phyloP scores from a whole-genome alignment of 2,888 invertebrate species.

The Amphipoea lucens region DNA sequence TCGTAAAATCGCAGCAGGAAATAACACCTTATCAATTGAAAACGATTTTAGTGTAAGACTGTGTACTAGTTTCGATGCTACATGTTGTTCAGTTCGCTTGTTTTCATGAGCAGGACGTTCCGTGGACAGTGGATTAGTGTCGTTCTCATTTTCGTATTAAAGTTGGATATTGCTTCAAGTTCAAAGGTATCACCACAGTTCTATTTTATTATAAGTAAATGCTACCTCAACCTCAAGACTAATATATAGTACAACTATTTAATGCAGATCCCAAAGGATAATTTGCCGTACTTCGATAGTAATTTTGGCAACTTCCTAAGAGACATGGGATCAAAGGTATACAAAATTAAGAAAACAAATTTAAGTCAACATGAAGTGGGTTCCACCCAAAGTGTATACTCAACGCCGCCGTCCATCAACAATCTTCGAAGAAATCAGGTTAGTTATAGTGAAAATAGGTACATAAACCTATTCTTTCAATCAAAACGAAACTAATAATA shows the following conservation, averaged over 20 bases:
- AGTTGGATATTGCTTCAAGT: conserved; percentile 51
- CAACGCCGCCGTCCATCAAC: conserved; percentile 42
- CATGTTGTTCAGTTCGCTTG: conserved; percentile 61
- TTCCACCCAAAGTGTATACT: neutral
- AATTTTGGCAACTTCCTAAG: conserved; percentile 74
- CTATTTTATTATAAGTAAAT: conserved; percentile 4
- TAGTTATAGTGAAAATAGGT: conserved; percentile 46
- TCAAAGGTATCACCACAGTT: conserved; percentile 58
- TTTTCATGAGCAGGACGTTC: conserved; percentile 72
- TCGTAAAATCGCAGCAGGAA: conserved; percentile 60
- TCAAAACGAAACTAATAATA: neutral
- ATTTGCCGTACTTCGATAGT: conserved; percentile 59
- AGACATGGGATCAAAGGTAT: conserved; percentile 72
- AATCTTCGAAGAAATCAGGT: conserved; percentile 62
- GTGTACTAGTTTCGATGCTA: conserved; percentile 59
- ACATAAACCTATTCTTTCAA: neutral
- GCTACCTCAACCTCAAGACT: neutral
- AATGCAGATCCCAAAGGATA: conserved; percentile 39
- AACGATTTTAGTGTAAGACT: conserved; percentile 55
- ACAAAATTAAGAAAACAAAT: conserved; percentile 65
- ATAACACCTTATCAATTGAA: conserved; percentile 61
- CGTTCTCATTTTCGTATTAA: conserved; percentile 55
- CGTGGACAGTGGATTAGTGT: conserved; percentile 59
- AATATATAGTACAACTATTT: conserved; percentile 28
- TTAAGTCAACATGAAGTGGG: conserved; percentile 6